Percentiles rank a stretch among this genome's conserved stretches.
These are phyloP conservation scores for Epiblema foenella DNA, from an alignment of 2,888 invertebrate genomes.

Conservation along the genomic window DNA sequence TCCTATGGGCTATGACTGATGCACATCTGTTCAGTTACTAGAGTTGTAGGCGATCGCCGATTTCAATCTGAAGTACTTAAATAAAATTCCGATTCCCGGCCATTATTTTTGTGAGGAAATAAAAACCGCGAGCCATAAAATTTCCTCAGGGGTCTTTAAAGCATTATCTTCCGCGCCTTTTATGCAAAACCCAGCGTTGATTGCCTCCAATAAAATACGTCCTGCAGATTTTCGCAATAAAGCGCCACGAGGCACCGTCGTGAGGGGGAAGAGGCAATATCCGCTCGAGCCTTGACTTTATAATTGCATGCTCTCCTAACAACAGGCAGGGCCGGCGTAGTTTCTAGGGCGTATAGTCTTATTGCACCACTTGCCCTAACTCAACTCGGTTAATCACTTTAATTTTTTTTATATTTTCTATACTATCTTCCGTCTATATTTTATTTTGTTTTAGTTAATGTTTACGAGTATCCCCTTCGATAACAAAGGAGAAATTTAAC, in stretches of 20 bases:
- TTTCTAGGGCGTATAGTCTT: background rate
- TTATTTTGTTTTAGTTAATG: too few relatives aligned
- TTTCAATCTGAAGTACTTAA: conserved; percentile 29
- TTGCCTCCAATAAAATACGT: conserved; percentile 44
- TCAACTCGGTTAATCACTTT: too few relatives aligned
- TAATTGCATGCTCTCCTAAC: conserved; percentile 45
- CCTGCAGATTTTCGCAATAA: conserved; percentile 39
- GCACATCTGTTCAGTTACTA: background rate
- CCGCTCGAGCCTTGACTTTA: conserved; percentile 49
- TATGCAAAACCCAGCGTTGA: conserved; percentile 42
- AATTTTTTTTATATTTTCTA: too few relatives aligned
- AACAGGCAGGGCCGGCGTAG: conserved; percentile 9
- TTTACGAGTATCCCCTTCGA: too few relatives aligned
- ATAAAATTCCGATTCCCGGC: conserved; percentile 30
- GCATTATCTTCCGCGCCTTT: conserved; percentile 41
- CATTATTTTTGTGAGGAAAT: conserved; percentile 41
- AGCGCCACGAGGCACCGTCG: conserved; percentile 20
- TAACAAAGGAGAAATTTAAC: too few relatives aligned
- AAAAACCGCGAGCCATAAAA: conserved; percentile 43
- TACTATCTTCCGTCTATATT: too few relatives aligned
- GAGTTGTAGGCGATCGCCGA: conserved; percentile 1
- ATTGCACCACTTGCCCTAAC: background rate
- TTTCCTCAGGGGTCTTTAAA: conserved; percentile 36
- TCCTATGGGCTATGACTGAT: background rate
- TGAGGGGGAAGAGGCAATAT: conserved; percentile 46